phyloP scores from a whole-genome alignment of 2,888 invertebrate species.

The Hydrotaea diabolus region DNA sequence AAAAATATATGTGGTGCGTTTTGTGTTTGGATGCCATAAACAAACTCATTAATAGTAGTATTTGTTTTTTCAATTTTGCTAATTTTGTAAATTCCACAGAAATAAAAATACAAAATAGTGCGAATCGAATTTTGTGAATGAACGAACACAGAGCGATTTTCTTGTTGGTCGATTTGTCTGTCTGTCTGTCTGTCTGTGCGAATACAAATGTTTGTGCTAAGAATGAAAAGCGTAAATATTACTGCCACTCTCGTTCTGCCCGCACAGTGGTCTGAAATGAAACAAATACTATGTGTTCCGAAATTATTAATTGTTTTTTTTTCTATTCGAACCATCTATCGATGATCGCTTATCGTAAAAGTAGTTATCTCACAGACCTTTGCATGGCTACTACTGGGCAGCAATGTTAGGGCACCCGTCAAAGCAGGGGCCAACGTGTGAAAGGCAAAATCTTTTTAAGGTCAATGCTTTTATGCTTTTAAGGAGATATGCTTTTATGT shows the following conservation, averaged over 20 bases:
- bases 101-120: conserved; percentile 29
- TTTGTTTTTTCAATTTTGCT: conserved; percentile 32
- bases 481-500: too few relatives aligned
- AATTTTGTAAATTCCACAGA: conserved; percentile 46
- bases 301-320: too few relatives aligned
- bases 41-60: conserved; percentile 36
- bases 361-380: too few relatives aligned
- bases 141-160: background rate
- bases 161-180: background rate
- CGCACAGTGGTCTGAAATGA: background rate
- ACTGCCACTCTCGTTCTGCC: background rate
- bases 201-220: conserved; percentile 27
- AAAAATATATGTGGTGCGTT: background rate
- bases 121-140: conserved; percentile 41
- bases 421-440: too few relatives aligned
- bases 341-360: too few relatives aligned
- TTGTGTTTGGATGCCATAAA: conserved; percentile 21
- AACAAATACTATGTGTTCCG: too few relatives aligned
- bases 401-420: too few relatives aligned
- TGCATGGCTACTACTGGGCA: too few relatives aligned
- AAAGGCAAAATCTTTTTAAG: too few relatives aligned
- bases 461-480: too few relatives aligned
- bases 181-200: background rate
- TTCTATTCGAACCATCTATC: too few relatives aligned
- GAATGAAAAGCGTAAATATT: conserved; percentile 20